phyloP scores from a whole-genome alignment of 2,888 invertebrate genomes.

The Meiosimyza platycephala region DNA sequence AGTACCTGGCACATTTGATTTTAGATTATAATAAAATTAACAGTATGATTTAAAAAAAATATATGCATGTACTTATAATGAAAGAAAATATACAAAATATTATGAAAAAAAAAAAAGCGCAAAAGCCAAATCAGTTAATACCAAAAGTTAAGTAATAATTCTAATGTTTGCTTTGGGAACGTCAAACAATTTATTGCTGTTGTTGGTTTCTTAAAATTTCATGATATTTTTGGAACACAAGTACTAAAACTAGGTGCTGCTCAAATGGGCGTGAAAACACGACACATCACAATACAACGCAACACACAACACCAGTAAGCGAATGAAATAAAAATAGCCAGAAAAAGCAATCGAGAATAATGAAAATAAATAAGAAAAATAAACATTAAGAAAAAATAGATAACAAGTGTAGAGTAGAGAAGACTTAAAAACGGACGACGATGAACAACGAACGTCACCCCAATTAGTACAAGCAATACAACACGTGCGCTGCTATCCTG shows the following conservation, averaged over 20 bases:
- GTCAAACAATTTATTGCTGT: slow-evolving; percentile 10
- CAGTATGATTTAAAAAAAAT: too few relatives aligned
- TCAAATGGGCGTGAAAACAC: slow-evolving; percentile 16
- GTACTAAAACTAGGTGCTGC: slow-evolving; percentile 6
- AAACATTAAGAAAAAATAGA: not conserved
- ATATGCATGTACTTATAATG: too few relatives aligned
- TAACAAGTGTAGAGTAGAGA: not conserved
- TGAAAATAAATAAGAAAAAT: slow-evolving; percentile 9
- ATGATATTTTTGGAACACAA: slow-evolving; percentile 21
- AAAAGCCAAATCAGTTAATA: not conserved
- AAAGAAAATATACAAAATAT: not conserved
- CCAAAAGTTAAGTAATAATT: slow-evolving; percentile 13
- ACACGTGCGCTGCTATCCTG: not conserved
- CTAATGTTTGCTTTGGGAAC: not conserved
- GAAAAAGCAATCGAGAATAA: slow-evolving; percentile 12
- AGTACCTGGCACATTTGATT: too few relatives aligned
- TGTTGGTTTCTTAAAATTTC: slow-evolving; percentile 4
- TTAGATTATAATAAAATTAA: too few relatives aligned
- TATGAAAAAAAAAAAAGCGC: not conserved
- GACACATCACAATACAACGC: not conserved
- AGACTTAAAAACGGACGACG: not conserved
- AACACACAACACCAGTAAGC: not conserved
- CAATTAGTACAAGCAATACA: not conserved
- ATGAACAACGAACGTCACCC: not conserved
- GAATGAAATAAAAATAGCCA: slow-evolving; percentile 4